Evolutionary conservation across 2,888 invertebrate genomes (phyloP), one percentile per base, ranked within the genome.

Genomic region (Acanthococcus lagerstroemiae): DNA sequence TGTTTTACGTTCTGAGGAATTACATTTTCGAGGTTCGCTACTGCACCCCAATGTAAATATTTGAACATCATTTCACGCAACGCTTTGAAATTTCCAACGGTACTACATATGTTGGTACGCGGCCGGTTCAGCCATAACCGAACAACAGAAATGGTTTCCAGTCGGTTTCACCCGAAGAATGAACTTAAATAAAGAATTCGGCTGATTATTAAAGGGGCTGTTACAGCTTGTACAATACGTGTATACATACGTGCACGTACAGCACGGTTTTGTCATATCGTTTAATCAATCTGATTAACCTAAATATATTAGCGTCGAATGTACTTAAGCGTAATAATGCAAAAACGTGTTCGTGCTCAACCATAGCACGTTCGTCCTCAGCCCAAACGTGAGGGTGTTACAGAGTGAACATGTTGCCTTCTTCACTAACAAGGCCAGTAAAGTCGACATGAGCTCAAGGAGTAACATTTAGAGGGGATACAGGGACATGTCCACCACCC

Each of bases 121-220:
- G 19, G 22, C 52, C 2, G 48, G 22, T 24, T 22, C 21, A 24
- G 21, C 22, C 19, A 22, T 15, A 52, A 24, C 22, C 24, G 37
- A 63, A 52, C 63, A 63, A 63, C 52, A 63, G 30, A 63, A 63
- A 63, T 63, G 52, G 52, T 54, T 63, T 63, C 63, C 63, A 63
- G 37, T 63, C 68, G 68, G 67, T 65, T 67, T 66, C 68, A 58
- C 65, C 48, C 50, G 69, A 69, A 69, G 69, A 69, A 69, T 69
- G 66, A 50, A 54, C 63, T 63, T 63, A 52, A 3, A 52, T 4
- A 52, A 22, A 19, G 24, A 52, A 52, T 22, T 22, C 22, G 52
- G 15, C 50, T 44, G 37, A 54, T 52, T 52, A 48, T 50, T 30
- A 44, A 30, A 52, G 52, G 67, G 67, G 68, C 67, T 61, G 56